phyloP scores from a whole-genome alignment of 2,797 vertebrate species.

The Artibeus jamaicensis region DNA sequence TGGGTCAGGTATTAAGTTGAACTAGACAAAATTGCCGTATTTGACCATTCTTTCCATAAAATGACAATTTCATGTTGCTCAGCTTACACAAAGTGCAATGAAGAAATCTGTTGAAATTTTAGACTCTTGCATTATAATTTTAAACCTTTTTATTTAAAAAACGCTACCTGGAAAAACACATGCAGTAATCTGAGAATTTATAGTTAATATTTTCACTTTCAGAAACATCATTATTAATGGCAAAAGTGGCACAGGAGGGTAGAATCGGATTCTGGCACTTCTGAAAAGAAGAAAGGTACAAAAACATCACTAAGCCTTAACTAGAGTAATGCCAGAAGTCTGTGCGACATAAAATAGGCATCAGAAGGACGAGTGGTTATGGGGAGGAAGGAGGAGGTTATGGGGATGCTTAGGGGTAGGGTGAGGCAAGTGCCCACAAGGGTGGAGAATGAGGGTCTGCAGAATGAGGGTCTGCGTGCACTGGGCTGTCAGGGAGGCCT shows the following conservation, averaged over 20 bases:
- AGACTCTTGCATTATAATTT: neutral
- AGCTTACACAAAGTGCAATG: neutral
- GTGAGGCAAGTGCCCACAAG: neutral
- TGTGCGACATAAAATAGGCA: neutral
- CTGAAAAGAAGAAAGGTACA: neutral
- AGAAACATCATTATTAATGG: neutral
- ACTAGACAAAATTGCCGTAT: neutral
- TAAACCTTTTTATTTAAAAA: conserved; percentile 8
- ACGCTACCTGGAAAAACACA: neutral
- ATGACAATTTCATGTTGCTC: neutral
- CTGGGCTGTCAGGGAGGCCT: neutral
- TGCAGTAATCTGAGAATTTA: neutral
- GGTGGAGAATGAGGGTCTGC: neutral
- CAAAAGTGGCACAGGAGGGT: neutral
- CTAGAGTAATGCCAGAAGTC: neutral
- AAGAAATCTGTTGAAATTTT: conserved; percentile 32
- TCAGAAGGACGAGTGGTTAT: neutral
- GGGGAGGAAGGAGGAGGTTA: neutral
- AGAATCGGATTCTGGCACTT: neutral
- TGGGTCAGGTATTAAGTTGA: conserved; percentile 32
- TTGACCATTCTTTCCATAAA: neutral
- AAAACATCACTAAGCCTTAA: neutral
- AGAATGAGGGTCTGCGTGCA: neutral
- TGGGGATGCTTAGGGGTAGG: neutral
- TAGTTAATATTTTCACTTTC: neutral